Evolutionary conservation across 2,113 vertebrate species (phyloP).

Genomic region (Ammospiza caudacuta): DNA sequence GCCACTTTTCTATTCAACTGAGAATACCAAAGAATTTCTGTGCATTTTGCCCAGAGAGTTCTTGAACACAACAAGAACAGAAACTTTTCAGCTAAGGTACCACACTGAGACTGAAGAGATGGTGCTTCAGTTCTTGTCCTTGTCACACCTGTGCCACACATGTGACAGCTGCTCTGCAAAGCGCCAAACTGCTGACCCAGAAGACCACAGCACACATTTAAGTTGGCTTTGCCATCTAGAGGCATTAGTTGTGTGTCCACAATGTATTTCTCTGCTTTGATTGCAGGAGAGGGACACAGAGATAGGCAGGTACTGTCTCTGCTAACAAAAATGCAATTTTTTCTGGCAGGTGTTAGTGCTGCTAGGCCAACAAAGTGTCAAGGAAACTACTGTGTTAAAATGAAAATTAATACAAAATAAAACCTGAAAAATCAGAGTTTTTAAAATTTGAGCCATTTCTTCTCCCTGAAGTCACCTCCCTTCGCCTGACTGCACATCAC

Average conservation of each 20-base stretch:
- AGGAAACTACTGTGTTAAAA: background rate
- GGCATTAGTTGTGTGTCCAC: background rate
- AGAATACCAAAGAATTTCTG: background rate
- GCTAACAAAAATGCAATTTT: background rate
- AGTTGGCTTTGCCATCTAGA: background rate
- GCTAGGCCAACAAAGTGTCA: background rate
- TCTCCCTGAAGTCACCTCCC: background rate
- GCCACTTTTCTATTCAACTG: background rate
- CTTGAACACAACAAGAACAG: background rate
- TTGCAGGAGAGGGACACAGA: background rate
- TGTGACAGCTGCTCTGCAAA: background rate
- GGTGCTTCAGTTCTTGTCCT: background rate
- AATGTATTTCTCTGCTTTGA: background rate
- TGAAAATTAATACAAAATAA: background rate
- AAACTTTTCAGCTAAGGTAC: background rate
- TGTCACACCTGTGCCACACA: background rate
- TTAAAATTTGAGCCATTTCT: background rate
- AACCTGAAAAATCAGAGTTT: background rate
- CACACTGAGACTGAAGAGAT: background rate
- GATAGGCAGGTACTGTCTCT: background rate
- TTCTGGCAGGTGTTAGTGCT: background rate
- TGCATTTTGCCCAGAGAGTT: background rate
- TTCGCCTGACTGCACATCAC: background rate
- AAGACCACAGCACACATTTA: background rate
- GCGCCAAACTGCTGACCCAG: background rate